A percentile compares a stretch with the other conserved stretches of the same genome.
Evolutionary conservation across 2,113 vertebrate species (phyloP).

Genomic region (Amblyornis subalaris): DNA sequence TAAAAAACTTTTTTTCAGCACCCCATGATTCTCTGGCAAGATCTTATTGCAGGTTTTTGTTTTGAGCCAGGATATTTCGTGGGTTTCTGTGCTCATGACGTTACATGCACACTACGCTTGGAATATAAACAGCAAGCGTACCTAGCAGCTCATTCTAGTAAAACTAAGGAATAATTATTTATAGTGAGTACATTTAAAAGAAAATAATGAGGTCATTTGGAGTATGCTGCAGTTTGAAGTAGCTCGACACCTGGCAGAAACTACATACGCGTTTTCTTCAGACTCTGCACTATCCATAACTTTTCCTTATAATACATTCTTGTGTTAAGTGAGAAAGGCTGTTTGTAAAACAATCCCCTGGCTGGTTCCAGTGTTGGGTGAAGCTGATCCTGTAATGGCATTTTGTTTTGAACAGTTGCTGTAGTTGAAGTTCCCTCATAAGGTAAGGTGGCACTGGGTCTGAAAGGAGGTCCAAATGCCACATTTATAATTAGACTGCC

Average conservation of each 20-base stretch:
- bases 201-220: constrained; percentile 78
- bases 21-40: not conserved
- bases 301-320: constrained; percentile 81
- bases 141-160: constrained; percentile 58
- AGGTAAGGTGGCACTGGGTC: constrained; percentile 95
- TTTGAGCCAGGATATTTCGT: not conserved
- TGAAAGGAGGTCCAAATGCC: constrained; percentile 93
- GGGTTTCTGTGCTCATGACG: not conserved
- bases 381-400: constrained; percentile 88
- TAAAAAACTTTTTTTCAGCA: not conserved
- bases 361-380: constrained; percentile 72
- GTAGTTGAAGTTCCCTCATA: constrained; percentile 94
- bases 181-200: constrained; percentile 69
- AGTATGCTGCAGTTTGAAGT: constrained; percentile 61
- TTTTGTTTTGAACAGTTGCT: constrained; percentile 96
- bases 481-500: constrained; percentile 99
- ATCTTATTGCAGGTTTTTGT: constrained; percentile 32
- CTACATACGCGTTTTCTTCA: constrained; percentile 47
- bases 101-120: not conserved
- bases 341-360: constrained; percentile 81
- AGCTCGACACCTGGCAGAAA: constrained; percentile 72
- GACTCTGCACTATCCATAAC: constrained; percentile 64
- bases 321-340: constrained; percentile 81
- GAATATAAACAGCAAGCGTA: constrained; percentile 55
- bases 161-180: constrained; percentile 72